These are phyloP conservation scores for Caiman crocodilus DNA, from an alignment of 2,797 vertebrate genomes.

Conservation along the genomic window DNA sequence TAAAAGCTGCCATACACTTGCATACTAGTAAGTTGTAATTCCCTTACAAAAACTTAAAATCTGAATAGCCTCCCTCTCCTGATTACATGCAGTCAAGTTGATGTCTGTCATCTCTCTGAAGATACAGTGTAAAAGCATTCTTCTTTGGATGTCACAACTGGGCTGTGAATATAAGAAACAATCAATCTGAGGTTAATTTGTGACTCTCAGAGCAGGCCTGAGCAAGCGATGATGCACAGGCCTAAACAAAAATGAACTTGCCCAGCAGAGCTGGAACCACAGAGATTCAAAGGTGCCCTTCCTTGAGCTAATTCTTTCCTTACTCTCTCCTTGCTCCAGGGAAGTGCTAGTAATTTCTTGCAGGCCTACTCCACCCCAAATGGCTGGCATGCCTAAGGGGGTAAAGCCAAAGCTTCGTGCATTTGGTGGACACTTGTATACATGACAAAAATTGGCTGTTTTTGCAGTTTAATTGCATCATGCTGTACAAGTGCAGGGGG, in stretches of 20 bases:
- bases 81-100: not conserved
- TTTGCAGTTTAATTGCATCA: no score
- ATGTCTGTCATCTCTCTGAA: not conserved
- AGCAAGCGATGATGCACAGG: not conserved
- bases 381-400: not conserved
- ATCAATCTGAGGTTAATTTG: rapidly evolving
- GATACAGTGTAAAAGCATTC: not conserved
- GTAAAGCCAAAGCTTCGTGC: not conserved
- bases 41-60: not conserved
- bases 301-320: not conserved
- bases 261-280: not conserved
- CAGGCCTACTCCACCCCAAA: not conserved
- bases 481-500: no score
- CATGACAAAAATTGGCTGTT: no score
- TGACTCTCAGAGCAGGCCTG: not conserved
- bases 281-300: not conserved
- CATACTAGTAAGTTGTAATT: not conserved
- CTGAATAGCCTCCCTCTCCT: not conserved
- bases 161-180: not conserved
- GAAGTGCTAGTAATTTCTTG: not conserved
- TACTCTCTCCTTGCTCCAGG: not conserved
- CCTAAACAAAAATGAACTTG: not conserved
- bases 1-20: slow-evolving; percentile 10
- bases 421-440: not conserved
- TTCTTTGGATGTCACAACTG: not conserved